A percentile compares a stretch with the other conserved stretches of the same genome.
These are phyloP conservation scores for Papilio machaon DNA, from an alignment of 1,140 invertebrate species.

Conservation along the genomic window DNA sequence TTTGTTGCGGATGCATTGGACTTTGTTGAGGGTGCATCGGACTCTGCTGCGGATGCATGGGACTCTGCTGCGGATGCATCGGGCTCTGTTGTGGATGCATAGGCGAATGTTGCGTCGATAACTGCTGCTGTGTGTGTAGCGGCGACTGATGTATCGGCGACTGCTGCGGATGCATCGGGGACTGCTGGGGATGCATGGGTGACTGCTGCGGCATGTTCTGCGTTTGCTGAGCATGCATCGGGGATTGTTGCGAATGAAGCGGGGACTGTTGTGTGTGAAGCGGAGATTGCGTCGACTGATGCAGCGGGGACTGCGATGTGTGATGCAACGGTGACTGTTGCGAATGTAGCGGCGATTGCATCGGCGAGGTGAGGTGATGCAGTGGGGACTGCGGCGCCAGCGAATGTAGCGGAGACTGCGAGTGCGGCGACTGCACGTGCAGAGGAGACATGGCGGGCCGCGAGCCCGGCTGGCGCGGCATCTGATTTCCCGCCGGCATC, in stretches of 20 bases:
- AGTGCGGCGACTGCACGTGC: conserved; percentile 82
- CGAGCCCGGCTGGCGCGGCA: conserved; percentile 63
- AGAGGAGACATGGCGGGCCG: conserved; percentile 71
- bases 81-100: conserved; percentile 73
- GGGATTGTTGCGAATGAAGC: conserved; percentile 73
- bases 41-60: conserved; percentile 78
- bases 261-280: conserved; percentile 78
- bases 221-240: conserved; percentile 78
- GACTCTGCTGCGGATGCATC: conserved; percentile 74
- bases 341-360: conserved; percentile 82
- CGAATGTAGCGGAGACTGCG: conserved; percentile 72
- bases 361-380: conserved; percentile 80
- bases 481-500: conserved; percentile 70
- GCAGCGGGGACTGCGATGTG: conserved; percentile 81
- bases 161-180: conserved; percentile 67
- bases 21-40: conserved; percentile 75
- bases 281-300: conserved; percentile 79
- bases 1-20: conserved; percentile 71
- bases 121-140: conserved; percentile 74
- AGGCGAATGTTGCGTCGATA: conserved; percentile 56
- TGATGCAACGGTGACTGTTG: conserved; percentile 80
- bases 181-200: conserved; percentile 72
- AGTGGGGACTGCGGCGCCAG: conserved; percentile 82
- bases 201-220: conserved; percentile 80
- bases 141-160: conserved; percentile 65